Conservation (phyloP, 2,113 vertebrate genomes). For the Caranx melampygus region DNA sequence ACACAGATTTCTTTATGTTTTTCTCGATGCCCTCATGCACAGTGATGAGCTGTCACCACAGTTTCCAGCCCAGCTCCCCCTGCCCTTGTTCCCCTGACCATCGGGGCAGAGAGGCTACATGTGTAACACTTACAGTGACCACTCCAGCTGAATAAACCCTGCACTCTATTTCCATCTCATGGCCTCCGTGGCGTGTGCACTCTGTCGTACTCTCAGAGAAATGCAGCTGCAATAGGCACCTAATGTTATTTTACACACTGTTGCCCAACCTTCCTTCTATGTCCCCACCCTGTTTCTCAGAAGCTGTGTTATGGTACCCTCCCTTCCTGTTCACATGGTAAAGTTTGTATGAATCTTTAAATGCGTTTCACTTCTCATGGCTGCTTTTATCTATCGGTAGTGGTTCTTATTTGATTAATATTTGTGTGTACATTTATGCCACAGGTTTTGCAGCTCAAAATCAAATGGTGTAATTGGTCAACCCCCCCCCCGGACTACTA, state of each 20-base stretch:
- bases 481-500: neutral
- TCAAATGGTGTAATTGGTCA: neutral
- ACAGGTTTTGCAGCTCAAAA: neutral
- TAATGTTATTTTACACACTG: conserved; percentile 61
- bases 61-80: conserved; percentile 37
- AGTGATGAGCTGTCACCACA: conserved; percentile 59
- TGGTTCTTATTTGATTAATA: neutral
- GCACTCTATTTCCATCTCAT: conserved; percentile 14
- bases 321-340: conserved; percentile 33
- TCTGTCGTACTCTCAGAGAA: conserved; percentile 26
- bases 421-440: neutral
- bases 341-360: conserved; percentile 14
- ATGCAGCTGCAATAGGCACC: conserved; percentile 38
- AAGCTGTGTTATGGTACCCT: conserved; percentile 45
- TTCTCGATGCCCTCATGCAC: conserved; percentile 36
- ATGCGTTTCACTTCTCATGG: neutral
- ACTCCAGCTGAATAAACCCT: conserved; percentile 21
- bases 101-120: conserved; percentile 42
- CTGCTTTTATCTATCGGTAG: neutral
- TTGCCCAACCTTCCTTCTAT: conserved; percentile 67
- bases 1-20: neutral
- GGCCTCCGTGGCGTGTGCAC: neutral
- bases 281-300: conserved; percentile 67
- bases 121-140: conserved; percentile 41
- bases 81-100: conserved; percentile 25